Conservation (phyloP, 37 sponge, comb jelly and placozoan species). For the Ephydatia muelleri region DNA sequence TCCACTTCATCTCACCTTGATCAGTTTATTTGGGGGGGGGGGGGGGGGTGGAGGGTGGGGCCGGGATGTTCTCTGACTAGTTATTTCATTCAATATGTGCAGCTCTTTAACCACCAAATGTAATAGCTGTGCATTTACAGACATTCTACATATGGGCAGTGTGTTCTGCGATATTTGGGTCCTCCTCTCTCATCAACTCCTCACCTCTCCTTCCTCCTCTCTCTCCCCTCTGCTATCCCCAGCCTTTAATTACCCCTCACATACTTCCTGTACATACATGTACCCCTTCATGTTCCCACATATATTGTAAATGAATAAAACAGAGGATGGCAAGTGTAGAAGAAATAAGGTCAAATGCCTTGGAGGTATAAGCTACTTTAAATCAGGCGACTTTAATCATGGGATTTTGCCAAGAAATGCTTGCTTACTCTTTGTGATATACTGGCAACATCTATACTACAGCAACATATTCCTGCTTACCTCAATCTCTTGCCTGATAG, state of each 20-base stretch:
- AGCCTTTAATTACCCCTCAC: conserved; percentile 1
- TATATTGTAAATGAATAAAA: not conserved
- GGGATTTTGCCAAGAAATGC: not conserved
- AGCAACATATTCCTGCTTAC: not conserved
- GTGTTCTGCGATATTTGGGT: not conserved
- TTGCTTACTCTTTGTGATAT: not conserved
- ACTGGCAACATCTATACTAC: not conserved
- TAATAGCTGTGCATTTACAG: conserved; percentile 2
- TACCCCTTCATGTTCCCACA: not conserved
- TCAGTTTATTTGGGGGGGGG: no score
- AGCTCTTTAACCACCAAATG: no score
- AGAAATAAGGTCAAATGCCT: conserved; percentile 1
- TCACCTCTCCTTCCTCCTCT: not conserved
- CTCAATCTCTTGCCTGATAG: not conserved
- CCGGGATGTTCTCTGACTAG: no score
- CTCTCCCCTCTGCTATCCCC: not conserved
- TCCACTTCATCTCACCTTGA: no score
- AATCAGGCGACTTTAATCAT: not conserved
- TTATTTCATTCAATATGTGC: no score
- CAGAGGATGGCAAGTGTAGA: not conserved
- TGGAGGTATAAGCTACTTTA: not conserved
- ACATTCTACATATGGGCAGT: conserved; percentile 2
- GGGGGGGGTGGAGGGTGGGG: no score
- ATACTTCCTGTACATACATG: not conserved
- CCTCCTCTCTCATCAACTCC: conserved; percentile 6